Conservation (phyloP, 2,797 vertebrate species). For the Vespertilio murinus region DNA sequence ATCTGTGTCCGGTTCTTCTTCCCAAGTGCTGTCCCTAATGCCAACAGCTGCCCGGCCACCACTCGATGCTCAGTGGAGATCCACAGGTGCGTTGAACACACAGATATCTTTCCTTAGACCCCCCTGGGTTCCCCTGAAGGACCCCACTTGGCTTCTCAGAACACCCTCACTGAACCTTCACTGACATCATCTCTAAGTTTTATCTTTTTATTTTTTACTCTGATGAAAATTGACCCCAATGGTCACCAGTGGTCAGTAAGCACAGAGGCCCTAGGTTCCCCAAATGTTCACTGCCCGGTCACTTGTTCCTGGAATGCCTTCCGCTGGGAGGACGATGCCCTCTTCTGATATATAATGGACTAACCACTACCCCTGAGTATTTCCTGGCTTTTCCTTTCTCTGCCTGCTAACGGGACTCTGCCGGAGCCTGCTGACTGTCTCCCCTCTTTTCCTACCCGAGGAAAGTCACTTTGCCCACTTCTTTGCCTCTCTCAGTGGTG, state of each 20-base stretch:
- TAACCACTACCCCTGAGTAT: not conserved
- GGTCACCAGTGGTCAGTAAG: not conserved
- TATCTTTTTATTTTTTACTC: not conserved
- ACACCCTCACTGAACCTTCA: not conserved
- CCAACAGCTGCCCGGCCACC: no score
- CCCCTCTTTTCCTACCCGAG: not conserved
- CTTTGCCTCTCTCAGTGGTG: not conserved
- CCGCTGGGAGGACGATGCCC: not conserved
- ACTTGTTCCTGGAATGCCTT: not conserved
- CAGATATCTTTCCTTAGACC: not conserved
- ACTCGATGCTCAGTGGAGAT: not conserved
- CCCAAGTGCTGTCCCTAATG: not conserved
- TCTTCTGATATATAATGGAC: not conserved
- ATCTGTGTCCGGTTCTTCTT: not conserved
- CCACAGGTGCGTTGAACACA: no score
- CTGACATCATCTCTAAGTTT: not conserved
- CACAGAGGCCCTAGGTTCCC: not conserved
- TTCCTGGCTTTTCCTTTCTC: not conserved
- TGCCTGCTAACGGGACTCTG: not conserved
- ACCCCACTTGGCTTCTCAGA: not conserved
- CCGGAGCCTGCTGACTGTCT: not conserved
- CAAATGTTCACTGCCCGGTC: not conserved
- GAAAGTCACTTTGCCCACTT: not conserved
- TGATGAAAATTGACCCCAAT: not conserved
- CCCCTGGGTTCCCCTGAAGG: not conserved